phyloP scores from a whole-genome alignment of 2,113 vertebrate genomes.

The Mesocricetus auratus region DNA sequence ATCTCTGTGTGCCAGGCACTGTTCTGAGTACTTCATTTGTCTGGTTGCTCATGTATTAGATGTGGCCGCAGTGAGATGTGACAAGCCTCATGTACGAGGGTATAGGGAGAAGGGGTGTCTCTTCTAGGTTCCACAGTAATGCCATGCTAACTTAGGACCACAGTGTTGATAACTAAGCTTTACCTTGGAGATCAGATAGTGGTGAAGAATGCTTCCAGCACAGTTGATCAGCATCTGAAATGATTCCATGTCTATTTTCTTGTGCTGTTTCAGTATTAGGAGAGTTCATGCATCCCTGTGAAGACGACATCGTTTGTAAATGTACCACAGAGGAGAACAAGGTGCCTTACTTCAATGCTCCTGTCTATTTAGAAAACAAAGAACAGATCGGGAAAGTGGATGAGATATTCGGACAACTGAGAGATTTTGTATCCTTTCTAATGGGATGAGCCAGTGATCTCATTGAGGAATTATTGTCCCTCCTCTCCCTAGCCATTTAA shows the following conservation, averaged over 20 bases:
- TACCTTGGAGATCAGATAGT: neutral
- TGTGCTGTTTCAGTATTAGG: slow-evolving; percentile 90
- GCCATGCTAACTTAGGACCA: neutral
- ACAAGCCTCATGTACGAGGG: neutral
- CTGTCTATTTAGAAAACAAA: slow-evolving; percentile 98
- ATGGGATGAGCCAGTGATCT: neutral
- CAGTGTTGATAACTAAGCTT: neutral
- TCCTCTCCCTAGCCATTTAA: neutral
- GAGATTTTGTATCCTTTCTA: slow-evolving; percentile 98
- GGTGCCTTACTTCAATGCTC: slow-evolving; percentile 98
- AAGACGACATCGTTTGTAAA: slow-evolving; percentile 97
- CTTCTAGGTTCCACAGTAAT: neutral
- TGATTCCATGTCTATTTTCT: neutral
- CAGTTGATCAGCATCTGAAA: neutral
- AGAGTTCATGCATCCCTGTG: slow-evolving; percentile 97
- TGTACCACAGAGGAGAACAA: slow-evolving; percentile 97
- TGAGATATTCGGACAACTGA: slow-evolving; percentile 98
- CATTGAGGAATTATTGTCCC: neutral
- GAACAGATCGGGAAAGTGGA: slow-evolving; percentile 99
- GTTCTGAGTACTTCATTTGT: neutral
- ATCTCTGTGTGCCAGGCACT: neutral
- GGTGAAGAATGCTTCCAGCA: neutral
- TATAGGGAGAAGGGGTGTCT: neutral
- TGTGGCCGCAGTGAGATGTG: neutral
- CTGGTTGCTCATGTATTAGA: neutral